Evolutionary conservation across 2,113 vertebrate genomes (phyloP).

Genomic region (Rhinolophus ferrumequinum): DNA sequence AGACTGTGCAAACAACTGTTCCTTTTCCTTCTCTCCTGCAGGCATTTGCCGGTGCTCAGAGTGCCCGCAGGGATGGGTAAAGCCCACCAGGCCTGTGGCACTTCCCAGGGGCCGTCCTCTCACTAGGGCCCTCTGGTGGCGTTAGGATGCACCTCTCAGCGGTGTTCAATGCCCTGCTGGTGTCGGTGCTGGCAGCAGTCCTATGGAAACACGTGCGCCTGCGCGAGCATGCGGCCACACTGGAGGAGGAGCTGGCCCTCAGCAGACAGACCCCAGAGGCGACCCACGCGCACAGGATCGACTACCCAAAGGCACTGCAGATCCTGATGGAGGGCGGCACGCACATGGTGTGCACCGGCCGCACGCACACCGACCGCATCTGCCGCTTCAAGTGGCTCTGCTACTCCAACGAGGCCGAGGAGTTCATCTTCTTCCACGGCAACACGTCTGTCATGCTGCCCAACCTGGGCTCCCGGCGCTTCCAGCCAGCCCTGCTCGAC

Average conservation of each 20-base stretch:
- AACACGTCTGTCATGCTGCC: slow-evolving; percentile 96
- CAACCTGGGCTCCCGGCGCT: slow-evolving; percentile 95
- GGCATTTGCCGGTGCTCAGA: slow-evolving; percentile 65
- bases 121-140: slow-evolving; percentile 85
- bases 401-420: slow-evolving; percentile 95
- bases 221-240: slow-evolving; percentile 89
- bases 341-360: slow-evolving; percentile 96
- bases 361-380: slow-evolving; percentile 97
- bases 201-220: slow-evolving; percentile 96
- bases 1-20: not conserved
- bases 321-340: slow-evolving; percentile 93
- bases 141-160: slow-evolving; percentile 95
- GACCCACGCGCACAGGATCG: slow-evolving; percentile 87
- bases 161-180: slow-evolving; percentile 94
- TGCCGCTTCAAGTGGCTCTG: slow-evolving; percentile 98
- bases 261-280: slow-evolving; percentile 90
- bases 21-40: slow-evolving; percentile 48
- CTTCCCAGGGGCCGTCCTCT: slow-evolving; percentile 71
- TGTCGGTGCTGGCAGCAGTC: slow-evolving; percentile 93
- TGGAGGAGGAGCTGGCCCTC: slow-evolving; percentile 94
- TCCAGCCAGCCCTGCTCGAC: slow-evolving; percentile 97
- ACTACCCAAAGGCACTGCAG: slow-evolving; percentile 94
- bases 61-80: slow-evolving; percentile 76
- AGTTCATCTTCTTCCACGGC: slow-evolving; percentile 98
- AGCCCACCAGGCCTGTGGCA: slow-evolving; percentile 67